Percentiles rank a stretch among this genome's conserved stretches.
Conservation (phyloP, 2,888 invertebrate species). For the Drepanosiphum platanoidis region DNA sequence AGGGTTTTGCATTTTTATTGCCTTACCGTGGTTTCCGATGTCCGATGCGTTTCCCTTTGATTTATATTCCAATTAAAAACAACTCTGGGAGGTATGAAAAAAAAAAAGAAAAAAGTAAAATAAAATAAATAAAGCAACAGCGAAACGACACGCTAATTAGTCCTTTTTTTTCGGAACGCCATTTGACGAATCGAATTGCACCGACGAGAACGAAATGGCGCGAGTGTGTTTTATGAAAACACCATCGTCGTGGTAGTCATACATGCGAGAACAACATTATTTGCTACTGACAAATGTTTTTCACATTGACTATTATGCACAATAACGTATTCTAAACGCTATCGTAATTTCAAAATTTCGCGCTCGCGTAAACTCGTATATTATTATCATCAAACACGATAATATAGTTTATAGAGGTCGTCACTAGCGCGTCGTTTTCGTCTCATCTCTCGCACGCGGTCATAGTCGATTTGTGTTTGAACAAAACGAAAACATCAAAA, state of each 20-base stretch:
- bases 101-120: conserved; percentile 28
- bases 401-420: too few relatives aligned
- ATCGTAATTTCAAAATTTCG: neutral
- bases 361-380: too few relatives aligned
- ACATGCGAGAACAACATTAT: neutral
- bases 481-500: too few relatives aligned
- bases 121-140: conserved; percentile 43
- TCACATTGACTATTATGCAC: neutral
- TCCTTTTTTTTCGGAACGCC: conserved; percentile 11
- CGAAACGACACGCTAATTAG: conserved; percentile 56
- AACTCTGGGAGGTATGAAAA: conserved; percentile 21
- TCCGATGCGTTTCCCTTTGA: conserved; percentile 58
- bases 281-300: neutral
- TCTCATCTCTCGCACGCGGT: too few relatives aligned
- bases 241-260: neutral
- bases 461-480: too few relatives aligned
- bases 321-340: neutral
- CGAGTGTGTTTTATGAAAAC: neutral
- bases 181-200: conserved; percentile 27
- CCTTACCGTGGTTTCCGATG: conserved; percentile 56
- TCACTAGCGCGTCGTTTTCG: too few relatives aligned
- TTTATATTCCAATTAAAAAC: conserved; percentile 61
- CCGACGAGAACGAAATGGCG: neutral
- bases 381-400: too few relatives aligned
- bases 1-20: conserved; percentile 60